Conservation (phyloP, 2,113 vertebrate species). For the Patagioenas fasciata region DNA sequence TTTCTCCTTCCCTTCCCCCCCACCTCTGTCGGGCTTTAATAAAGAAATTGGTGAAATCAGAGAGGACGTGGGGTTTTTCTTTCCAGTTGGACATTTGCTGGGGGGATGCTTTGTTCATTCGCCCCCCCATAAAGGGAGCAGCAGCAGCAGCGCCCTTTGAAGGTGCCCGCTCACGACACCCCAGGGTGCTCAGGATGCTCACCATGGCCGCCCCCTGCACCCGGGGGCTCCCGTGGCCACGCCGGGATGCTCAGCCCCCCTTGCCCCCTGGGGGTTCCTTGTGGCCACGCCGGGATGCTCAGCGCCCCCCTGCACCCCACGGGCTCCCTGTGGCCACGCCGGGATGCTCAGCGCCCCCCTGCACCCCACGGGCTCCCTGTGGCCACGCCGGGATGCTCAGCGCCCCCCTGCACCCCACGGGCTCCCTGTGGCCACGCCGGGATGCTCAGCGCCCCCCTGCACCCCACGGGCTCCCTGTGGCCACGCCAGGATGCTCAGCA, state of each 20-base stretch:
- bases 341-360: rapidly evolving
- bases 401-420: rapidly evolving
- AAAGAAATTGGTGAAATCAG: conserved; percentile 16
- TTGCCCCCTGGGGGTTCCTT: rapidly evolving
- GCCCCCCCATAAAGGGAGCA: neutral
- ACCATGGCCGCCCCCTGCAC: rapidly evolving
- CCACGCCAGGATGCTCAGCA: neutral
- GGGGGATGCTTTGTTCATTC: neutral
- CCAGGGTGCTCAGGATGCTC: rapidly evolving
- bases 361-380: no score
- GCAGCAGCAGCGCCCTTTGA: neutral
- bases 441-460: no score
- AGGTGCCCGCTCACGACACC: rapidly evolving
- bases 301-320: no score
- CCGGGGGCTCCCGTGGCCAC: neutral
- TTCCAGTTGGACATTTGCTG: neutral
- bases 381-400: neutral
- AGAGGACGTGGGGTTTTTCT: neutral
- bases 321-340: neutral
- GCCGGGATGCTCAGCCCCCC: rapidly evolving
- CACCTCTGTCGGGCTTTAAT: conserved; percentile 42
- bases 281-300: neutral
- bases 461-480: no score
- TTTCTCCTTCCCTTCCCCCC: neutral
- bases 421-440: neutral